Percentiles rank a stretch among this genome's conserved stretches.
Conservation (phyloP, 2,797 vertebrate species). For the Sebastes cheni region DNA sequence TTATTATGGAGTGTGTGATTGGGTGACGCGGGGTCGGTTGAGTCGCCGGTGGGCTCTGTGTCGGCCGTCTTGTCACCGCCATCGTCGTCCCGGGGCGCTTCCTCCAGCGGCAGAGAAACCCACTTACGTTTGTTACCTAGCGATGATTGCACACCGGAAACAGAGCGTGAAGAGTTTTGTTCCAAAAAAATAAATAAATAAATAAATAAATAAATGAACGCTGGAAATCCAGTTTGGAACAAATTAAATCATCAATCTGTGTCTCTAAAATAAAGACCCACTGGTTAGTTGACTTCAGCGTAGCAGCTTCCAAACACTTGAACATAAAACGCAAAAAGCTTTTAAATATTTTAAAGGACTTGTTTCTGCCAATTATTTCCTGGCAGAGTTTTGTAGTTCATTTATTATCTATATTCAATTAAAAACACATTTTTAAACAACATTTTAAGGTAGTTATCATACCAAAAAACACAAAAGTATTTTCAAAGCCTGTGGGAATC, state of each 20-base stretch:
- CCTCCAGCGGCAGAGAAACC: constrained; percentile 90
- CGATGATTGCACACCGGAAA: constrained; percentile 72
- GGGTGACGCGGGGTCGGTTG: constrained; percentile 60
- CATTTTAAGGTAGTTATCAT: neutral
- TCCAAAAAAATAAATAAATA: neutral
- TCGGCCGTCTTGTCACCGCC: constrained; percentile 71
- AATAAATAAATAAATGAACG: no score
- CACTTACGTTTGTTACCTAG: constrained; percentile 92
- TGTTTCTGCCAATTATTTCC: no score
- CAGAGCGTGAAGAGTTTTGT: constrained; percentile 61
- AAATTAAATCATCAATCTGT: neutral
- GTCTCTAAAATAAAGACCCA: neutral
- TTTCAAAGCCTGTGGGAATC: neutral
- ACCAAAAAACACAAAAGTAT: neutral
- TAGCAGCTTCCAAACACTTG: neutral
- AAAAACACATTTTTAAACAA: neutral
- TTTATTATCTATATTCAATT: no score
- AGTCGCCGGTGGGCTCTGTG: constrained; percentile 74
- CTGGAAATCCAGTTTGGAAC: neutral
- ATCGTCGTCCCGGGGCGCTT: constrained; percentile 80
- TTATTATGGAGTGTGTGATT: constrained; percentile 75
- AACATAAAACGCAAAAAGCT: no score
- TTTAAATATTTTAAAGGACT: no score
- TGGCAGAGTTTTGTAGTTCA: no score
- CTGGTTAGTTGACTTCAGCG: neutral